Conservation (phyloP, 2,888 invertebrate genomes). For the Euplexia lucipara region DNA sequence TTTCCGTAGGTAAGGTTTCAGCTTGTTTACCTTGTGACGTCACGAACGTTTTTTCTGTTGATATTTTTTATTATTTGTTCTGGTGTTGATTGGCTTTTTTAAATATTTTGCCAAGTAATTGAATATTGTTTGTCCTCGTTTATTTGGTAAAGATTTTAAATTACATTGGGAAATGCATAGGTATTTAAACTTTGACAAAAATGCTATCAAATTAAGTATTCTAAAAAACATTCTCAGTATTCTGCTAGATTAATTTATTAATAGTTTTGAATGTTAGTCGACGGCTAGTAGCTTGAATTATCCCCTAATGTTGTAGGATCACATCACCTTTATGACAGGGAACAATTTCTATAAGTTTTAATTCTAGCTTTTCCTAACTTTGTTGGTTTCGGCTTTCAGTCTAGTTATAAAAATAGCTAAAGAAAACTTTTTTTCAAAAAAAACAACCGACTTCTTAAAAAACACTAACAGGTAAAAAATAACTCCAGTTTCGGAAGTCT, state of each 20-base stretch:
- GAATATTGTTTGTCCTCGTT: neutral
- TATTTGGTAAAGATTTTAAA: neutral
- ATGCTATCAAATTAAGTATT: neutral
- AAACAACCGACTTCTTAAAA: no score
- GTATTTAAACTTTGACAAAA: no score
- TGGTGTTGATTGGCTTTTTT: constrained; percentile 54
- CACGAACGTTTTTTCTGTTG: constrained; percentile 50
- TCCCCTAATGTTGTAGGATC: constrained; percentile 20
- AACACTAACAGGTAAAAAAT: no score
- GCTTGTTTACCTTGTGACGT: constrained; percentile 78
- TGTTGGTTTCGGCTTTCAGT: no score
- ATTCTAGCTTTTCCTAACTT: no score
- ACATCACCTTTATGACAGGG: constrained; percentile 9
- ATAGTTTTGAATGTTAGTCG: no score
- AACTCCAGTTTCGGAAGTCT: no score
- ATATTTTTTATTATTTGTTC: constrained; percentile 58
- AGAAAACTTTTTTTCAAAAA: no score
- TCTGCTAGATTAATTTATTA: neutral
- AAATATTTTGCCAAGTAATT: constrained; percentile 34
- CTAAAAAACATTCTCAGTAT: neutral
- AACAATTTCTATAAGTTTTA: constrained; percentile 19
- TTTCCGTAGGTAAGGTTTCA: constrained; percentile 80
- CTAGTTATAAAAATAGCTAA: no score
- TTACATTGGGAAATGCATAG: neutral
- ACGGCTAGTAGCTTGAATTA: neutral